Evolutionary conservation across 2,797 vertebrate genomes (phyloP).

Genomic region (Agapornis canus): DNA sequence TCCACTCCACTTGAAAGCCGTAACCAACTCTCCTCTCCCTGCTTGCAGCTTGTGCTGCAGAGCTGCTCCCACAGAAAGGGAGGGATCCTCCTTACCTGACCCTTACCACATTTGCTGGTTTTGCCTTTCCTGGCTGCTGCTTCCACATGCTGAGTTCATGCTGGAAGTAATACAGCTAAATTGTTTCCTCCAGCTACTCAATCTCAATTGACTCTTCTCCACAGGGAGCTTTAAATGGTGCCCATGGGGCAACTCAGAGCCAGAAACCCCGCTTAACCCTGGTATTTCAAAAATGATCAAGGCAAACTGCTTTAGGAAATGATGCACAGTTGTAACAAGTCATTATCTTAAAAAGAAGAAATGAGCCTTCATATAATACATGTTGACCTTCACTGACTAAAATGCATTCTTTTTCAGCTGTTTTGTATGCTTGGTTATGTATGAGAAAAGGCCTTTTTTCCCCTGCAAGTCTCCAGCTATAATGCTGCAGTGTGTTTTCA

Average conservation of each 20-base stretch:
- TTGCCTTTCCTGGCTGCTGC: neutral
- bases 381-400: neutral
- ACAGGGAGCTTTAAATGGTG: constrained; percentile 40
- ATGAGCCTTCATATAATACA: neutral
- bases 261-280: constrained; percentile 20
- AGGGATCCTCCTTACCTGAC: neutral
- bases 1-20: neutral
- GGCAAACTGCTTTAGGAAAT: constrained; percentile 3
- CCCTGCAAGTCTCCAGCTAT: neutral
- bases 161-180: constrained; percentile 48
- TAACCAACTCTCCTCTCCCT: neutral
- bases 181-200: constrained; percentile 42
- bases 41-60: neutral
- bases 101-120: neutral
- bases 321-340: neutral
- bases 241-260: neutral
- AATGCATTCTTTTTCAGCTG: neutral
- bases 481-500: neutral
- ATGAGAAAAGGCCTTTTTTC: neutral
- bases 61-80: neutral
- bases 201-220: constrained; percentile 50
- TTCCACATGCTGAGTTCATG: constrained; percentile 26
- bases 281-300: neutral
- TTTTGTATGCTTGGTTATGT: neutral
- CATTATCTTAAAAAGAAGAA: constrained; percentile 33